These are phyloP conservation scores for Xiphophorus maculatus DNA, from an alignment of 2,113 vertebrate genomes.

Conservation along the genomic window DNA sequence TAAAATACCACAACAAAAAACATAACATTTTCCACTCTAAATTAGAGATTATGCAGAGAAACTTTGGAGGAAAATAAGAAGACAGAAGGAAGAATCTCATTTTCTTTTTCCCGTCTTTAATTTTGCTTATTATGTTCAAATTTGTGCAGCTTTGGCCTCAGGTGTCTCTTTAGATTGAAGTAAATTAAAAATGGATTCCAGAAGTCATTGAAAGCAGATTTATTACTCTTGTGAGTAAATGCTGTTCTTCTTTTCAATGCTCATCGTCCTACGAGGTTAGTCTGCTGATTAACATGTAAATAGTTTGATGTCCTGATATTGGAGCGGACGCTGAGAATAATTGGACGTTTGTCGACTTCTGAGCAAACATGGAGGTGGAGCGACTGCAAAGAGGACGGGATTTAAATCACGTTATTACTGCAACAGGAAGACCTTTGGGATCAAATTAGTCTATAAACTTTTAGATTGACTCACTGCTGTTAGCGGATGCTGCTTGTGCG, in stretches of 20 bases:
- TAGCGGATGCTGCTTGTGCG: too few relatives aligned
- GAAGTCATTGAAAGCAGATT: neutral
- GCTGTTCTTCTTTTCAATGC: neutral
- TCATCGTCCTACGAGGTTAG: neutral
- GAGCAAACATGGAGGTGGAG: too few relatives aligned
- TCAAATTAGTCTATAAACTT: neutral
- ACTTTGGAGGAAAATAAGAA: neutral
- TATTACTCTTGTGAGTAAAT: neutral
- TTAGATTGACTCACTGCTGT: neutral
- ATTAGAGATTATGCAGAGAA: neutral
- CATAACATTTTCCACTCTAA: too few relatives aligned
- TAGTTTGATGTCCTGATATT: neutral
- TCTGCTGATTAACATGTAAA: neutral
- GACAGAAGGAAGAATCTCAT: neutral
- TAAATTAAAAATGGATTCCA: neutral
- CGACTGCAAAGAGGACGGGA: too few relatives aligned
- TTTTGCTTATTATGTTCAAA: neutral
- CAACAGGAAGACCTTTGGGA: neutral
- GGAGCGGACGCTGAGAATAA: neutral
- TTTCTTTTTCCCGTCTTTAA: neutral
- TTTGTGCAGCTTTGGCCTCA: neutral
- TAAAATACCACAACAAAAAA: too few relatives aligned
- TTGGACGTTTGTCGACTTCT: neutral
- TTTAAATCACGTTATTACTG: neutral
- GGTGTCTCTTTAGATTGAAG: neutral